Conservation (phyloP, 2,113 vertebrate species). For the Sylvia atricapilla region DNA sequence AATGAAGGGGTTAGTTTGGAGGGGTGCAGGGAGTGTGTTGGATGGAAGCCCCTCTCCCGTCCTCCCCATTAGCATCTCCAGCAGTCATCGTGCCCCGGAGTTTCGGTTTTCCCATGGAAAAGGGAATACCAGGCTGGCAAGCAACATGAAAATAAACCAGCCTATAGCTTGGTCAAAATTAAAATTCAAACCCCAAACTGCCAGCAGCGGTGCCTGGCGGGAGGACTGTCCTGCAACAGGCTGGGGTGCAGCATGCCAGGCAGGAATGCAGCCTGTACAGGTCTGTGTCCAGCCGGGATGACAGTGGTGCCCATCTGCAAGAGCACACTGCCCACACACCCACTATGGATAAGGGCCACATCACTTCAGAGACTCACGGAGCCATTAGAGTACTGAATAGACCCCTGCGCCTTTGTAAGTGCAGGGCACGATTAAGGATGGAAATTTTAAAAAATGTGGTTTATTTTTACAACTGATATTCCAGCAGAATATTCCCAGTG, state of each 20-base stretch:
- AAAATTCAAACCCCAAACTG: background rate
- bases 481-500: background rate
- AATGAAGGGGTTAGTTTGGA: background rate
- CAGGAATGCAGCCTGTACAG: background rate
- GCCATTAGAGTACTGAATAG: accelerated
- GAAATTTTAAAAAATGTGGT: background rate
- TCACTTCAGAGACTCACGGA: accelerated
- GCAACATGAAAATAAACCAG: background rate
- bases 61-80: background rate
- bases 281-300: accelerated
- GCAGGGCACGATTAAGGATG: background rate
- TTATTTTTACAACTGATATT: background rate
- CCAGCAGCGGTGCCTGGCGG: background rate
- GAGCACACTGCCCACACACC: background rate
- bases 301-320: background rate
- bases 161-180: background rate
- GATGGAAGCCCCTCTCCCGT: background rate
- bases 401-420: background rate
- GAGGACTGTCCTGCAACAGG: background rate
- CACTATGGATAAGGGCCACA: accelerated
- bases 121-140: background rate
- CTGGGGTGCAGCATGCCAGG: background rate
- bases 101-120: background rate
- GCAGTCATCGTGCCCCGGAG: background rate
- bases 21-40: too few species aligned